Base-by-base conservation (phyloP, 2,113 vertebrate species). In the Ploceus nigricollis region DNA sequence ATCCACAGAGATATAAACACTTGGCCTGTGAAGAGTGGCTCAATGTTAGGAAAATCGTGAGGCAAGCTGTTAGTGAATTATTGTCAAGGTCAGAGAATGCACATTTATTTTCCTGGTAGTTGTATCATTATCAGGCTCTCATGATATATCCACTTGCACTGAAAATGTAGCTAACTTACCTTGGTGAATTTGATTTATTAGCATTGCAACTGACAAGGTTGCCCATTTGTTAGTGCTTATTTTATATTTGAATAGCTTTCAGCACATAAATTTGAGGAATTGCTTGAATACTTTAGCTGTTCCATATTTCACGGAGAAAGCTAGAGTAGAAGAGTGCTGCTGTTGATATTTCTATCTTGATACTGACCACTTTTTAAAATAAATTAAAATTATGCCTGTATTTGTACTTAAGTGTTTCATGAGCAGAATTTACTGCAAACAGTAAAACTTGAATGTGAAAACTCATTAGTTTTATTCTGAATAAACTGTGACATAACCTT, bases 181-280 rank as follows among this genome's bases (percentile, higher is more conserved):
- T 97, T 97, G 97, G 97, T 93, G 96, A 97, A 93, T 97, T 97
- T 98, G 97, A 98, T 98, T 97, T 98, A 98, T 97, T 97, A 97
- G 73, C 85, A 92, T 96, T 97, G 94, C 90, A 88, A 60, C 96
- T 94, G 97, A 98, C 97, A 98, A 98, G 98, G 97, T 96, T 98
- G 96, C 95, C 93, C 64, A 18, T 98, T 98, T 97, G 97, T 98
- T 98, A 96, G 97, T 97, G 90, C 96, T 97, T 98, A 86, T 98
- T 98, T 98, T 98, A 97, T 98, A 98, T 98, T 95, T 97, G 96
- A 98, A 97, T 98, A 97, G 93, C 93, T 98, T 97, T 96, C 93
- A 95, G 96, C 89, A 95, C 97, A 97, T 98, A 97, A 97, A 98
- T 97, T 98, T 98, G 96, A 98, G 76, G 91, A 89, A 98, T 93